Base-by-base conservation (phyloP, 2,113 vertebrate genomes). In the Pelusios castaneus region DNA sequence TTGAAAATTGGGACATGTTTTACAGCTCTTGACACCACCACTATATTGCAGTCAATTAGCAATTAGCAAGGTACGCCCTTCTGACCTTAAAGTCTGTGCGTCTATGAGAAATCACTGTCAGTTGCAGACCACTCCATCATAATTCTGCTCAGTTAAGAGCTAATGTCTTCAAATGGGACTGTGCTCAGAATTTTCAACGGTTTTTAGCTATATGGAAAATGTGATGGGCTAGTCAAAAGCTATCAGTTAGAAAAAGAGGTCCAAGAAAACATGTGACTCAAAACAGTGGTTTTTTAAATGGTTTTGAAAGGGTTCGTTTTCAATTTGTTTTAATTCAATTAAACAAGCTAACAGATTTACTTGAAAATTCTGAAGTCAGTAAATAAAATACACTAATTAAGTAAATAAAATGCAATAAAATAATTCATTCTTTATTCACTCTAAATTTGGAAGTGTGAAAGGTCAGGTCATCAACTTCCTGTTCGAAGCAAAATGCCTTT, bases 11-110 rank as follows among this genome's bases (percentile, higher is more conserved):
- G 22, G 24, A 3, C 29, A 89, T 51, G 1, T 19, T 41, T 24
- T 70, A n/a, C 34, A 2, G 29, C 27, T 81, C 47, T 3, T 34
- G 17, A 2, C 7, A 0, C 1, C 11, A 29, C 56, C 47, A 60
- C 25, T 78, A 58, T 31, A 77, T 4, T 78, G 80, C 8, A 87
- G 0, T 24, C 10, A 25, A 43, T n/a, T 43, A 51, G 41, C 21
- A 38, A 80, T 51, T 51, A 51, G 49, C 10, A 51, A 52, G 14
- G 51, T 52, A 10, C 7, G 47, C 47, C 10, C 47, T 47, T 47
- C 47, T 47, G 47, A 47, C 7, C 47, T 47, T 47, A 47, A 47
- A 8, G 47, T 47, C 47, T 47, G 47, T 47, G 47, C 6, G 47
- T 47, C 47, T 47, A 47, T 47, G 47, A 47, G 47, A 10, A 47